Evolutionary conservation across 2,888 invertebrate species (phyloP).

Genomic region (Platycheirus rosarum): DNA sequence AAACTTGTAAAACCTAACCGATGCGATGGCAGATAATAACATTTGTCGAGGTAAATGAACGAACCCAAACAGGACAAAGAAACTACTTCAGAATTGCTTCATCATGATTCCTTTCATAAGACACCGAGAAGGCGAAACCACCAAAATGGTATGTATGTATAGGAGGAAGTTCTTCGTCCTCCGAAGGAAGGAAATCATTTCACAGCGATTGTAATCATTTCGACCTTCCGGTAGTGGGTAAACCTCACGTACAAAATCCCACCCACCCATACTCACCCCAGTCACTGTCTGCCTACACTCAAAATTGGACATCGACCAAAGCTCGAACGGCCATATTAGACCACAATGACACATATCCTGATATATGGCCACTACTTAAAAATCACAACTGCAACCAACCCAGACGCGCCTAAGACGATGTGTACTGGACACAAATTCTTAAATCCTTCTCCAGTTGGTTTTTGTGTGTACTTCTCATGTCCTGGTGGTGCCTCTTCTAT

Average conservation of each 20-base stretch:
- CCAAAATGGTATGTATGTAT: slow-evolving; percentile 8
- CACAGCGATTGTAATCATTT: slow-evolving; percentile 73
- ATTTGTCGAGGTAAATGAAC: slow-evolving; percentile 62
- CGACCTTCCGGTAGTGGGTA: slow-evolving; percentile 69
- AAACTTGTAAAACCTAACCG: slow-evolving; percentile 41
- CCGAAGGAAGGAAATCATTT: slow-evolving; percentile 71
- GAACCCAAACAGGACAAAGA: not conserved
- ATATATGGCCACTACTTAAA: slow-evolving; percentile 70
- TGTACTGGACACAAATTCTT: slow-evolving; percentile 72
- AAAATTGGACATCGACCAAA: slow-evolving; percentile 67
- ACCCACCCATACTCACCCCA: slow-evolving; percentile 4
- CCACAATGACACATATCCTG: slow-evolving; percentile 74
- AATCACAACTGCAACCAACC: slow-evolving; percentile 72
- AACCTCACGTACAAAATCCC: slow-evolving; percentile 60
- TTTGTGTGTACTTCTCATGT: slow-evolving; percentile 3
- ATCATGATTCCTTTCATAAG: slow-evolving; percentile 47
- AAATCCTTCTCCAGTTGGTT: slow-evolving; percentile 57
- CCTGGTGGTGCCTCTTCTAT: slow-evolving; percentile 28
- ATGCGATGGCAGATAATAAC: slow-evolving; percentile 46
- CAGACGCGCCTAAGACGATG: slow-evolving; percentile 69
- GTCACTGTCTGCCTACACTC: slow-evolving; percentile 13
- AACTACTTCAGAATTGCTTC: slow-evolving; percentile 52
- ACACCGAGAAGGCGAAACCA: not conserved
- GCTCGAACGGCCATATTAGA: slow-evolving; percentile 61
- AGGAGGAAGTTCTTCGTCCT: slow-evolving; percentile 38